phyloP scores from a whole-genome alignment of 2,888 invertebrate genomes.

The Mantis religiosa region DNA sequence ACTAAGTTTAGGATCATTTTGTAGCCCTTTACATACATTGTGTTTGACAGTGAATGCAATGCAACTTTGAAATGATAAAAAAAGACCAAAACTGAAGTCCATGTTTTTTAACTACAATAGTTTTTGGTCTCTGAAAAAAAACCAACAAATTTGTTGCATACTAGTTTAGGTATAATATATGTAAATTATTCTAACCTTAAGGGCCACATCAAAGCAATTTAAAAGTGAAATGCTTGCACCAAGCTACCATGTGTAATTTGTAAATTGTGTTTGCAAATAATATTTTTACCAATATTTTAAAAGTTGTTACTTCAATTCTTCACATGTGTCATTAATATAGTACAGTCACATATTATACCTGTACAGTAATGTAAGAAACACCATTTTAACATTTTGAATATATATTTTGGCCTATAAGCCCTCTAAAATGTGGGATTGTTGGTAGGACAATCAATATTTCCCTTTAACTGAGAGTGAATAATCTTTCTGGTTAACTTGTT shows the following conservation, averaged over 20 bases:
- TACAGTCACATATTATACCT: background rate
- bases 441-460: slow-evolving; percentile 7
- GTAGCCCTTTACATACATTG: background rate
- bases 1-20: background rate
- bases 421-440: slow-evolving; percentile 4
- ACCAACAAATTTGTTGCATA: background rate
- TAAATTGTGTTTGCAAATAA: background rate
- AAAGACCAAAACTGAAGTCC: background rate
- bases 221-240: background rate
- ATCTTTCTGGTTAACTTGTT: background rate
- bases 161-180: background rate
- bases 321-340: background rate
- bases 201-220: background rate
- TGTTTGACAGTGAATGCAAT: background rate
- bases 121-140: background rate
- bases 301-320: background rate
- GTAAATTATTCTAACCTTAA: background rate
- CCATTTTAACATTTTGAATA: background rate
- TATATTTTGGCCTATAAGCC: slow-evolving; percentile 9
- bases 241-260: background rate
- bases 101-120: background rate
- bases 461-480: background rate
- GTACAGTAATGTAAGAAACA: background rate
- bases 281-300: background rate
- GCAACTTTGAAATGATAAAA: background rate